Evolutionary conservation across 2,113 vertebrate genomes (phyloP).

Genomic region (Smithornis capensis): DNA sequence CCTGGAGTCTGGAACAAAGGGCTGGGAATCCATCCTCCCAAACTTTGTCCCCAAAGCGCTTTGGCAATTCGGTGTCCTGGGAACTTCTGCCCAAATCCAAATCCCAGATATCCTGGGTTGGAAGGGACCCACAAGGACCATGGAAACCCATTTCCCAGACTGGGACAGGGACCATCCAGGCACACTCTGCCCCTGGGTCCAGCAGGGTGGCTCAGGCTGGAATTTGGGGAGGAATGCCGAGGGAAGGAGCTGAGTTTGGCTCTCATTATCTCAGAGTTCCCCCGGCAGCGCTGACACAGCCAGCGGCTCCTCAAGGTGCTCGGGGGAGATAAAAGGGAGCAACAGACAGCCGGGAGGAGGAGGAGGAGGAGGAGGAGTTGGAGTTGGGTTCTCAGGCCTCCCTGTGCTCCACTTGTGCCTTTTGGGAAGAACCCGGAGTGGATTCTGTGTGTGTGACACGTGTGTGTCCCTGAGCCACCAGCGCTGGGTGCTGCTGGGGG

Average conservation of each 20-base stretch:
- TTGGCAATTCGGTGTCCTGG: background rate
- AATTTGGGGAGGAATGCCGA: background rate
- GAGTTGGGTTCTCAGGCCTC: background rate
- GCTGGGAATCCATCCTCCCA: background rate
- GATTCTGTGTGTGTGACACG: background rate
- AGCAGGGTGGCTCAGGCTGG: background rate
- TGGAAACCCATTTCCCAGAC: background rate
- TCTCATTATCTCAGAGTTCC: background rate
- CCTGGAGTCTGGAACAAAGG: background rate
- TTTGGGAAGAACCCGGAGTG: background rate
- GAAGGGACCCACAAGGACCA: background rate
- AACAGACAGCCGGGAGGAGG: background rate
- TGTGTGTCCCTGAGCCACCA: fast-evolving
- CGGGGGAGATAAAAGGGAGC: slow-evolving; percentile 19
- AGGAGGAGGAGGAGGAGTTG: background rate
- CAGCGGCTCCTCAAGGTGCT: background rate
- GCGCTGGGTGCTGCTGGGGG: no score
- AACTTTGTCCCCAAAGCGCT: background rate
- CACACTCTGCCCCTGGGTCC: fast-evolving
- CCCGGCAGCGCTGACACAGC: background rate
- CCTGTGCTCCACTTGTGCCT: background rate
- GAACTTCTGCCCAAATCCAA: no score
- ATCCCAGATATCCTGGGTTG: background rate
- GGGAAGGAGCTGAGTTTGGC: background rate
- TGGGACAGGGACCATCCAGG: background rate